Base-by-base conservation (phyloP, 1,140 invertebrate species). In the Sipha flava region DNA sequence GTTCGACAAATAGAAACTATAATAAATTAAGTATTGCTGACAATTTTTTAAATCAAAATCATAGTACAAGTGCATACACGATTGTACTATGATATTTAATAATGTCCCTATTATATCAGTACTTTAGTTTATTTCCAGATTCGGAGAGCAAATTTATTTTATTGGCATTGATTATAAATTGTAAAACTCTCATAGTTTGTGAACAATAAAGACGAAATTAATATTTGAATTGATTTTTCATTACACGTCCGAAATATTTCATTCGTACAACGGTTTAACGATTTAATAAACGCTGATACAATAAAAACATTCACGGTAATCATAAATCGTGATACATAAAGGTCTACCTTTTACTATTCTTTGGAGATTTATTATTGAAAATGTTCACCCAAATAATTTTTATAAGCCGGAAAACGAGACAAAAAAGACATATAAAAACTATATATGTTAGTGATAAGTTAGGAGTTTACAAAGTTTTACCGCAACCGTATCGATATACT, bases 401-500 rank as follows among this genome's bases (percentile, higher is more conserved):
- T 45, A 45, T 16, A 45, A 45, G 62, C 59, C 31, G n/a, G 21
- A 10, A 59, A 52, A 7, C 47, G n/a, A 18, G 26, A 47, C 43
- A 70, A 47, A 70, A 5, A 49, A 70, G 12, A 10, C 23, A 47
- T 18, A 72, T 49, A 54, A 21, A 37, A 59, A 59, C 21, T n/a
- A 57, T 45, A 64, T 37, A 64, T 26, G 14, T 31, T 9, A 40
- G 26, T 31, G 31, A 54, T 57, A 73, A 14, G 68, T 49, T 72
- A 10, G 26, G 18, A 75, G 45, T 37, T 75, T 52, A 37, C 23
- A 54, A 75, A 75, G 72, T 75, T 75, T 75, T 75, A 57, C 31
- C 14, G 31, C 31, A 23, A n/a, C n/a, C n/a, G n/a, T 6, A 57
- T 57, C 49, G 47, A 37, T 54, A 23, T 66, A 66, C 31, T 34